Base-by-base conservation (phyloP, 2,888 invertebrate genomes). In the Drosophila engyochracea region DNA sequence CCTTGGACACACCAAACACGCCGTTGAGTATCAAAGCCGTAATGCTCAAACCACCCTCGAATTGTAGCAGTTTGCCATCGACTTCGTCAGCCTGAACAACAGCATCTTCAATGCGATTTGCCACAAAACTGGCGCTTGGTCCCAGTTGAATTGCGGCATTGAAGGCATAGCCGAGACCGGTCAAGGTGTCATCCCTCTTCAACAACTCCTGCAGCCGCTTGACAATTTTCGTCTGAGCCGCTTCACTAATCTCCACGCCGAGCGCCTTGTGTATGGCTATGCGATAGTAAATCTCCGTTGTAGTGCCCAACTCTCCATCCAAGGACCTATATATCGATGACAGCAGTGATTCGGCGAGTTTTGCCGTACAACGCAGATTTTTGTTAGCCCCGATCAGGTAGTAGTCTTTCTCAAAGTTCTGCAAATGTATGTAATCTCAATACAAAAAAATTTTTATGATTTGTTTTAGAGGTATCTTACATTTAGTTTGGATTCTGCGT, bases 31-130 rank as follows among this genome's bases (percentile, higher is more conserved):
- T 89, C 37, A 95, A 91, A 0, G 96, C 95, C 0, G 97, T 97
- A 54, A 96, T 96, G 3, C 97, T 96, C 60, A 98, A 94, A 12
- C 98, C 98, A 37, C 98, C 97, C 93, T 99, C 99, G 93, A 98
- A 99, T 94, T 99, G 97, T 74, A 98, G 94, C 86, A 97, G 96
- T 89, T 96, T 96, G 16, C 97, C 96, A 94, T 99, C 97, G 6
- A 98, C 96, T 95, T 99, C 99, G 94, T 99, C 99, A 3, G 99
- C 99, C 91, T 99, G 98, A 4, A 97, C 96, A 71, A 99, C 94
- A n/a, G 97, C 96, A 92, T 98, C 98, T 93, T 98, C 98, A 31
- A 98, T 96, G 63, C 97, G 96, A 71, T 97, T 96, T 52, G 95
- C 95, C 52, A 95, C 94, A 90, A 96, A 95, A 55, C 94, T 94